These are phyloP conservation scores for Nothobranchius kuhntae DNA, from an alignment of 2,113 vertebrate genomes.

Conservation along the genomic window DNA sequence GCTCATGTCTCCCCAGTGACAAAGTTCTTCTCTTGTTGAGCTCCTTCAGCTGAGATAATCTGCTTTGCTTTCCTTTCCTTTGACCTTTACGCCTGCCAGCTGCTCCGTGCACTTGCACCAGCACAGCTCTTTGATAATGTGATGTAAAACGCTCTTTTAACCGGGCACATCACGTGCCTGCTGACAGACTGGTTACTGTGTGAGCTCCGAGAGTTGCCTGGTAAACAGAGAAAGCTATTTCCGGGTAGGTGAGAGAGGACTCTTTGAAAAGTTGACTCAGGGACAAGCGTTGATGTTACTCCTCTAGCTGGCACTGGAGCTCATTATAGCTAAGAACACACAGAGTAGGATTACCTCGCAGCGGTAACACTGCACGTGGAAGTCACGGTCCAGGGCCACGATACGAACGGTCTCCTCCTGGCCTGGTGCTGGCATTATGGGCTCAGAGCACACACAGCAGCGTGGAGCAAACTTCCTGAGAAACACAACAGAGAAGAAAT, in stretches of 20 bases:
- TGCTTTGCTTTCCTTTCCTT: slow-evolving; percentile 62
- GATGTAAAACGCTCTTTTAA: slow-evolving; percentile 18
- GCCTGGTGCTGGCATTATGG: slow-evolving; percentile 95
- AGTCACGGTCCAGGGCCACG: slow-evolving; percentile 96
- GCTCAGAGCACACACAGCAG: slow-evolving; percentile 94
- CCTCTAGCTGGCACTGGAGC: background rate
- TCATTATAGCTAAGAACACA: background rate
- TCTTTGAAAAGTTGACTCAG: slow-evolving; percentile 29
- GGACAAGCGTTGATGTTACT: too few species aligned
- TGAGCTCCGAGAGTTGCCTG: slow-evolving; percentile 53
- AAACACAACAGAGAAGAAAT: slow-evolving; percentile 4
- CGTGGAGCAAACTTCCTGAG: slow-evolving; percentile 95
- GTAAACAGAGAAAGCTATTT: slow-evolving; percentile 45
- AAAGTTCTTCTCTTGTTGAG: slow-evolving; percentile 54
- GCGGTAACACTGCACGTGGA: slow-evolving; percentile 97
- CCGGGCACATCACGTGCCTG: slow-evolving; percentile 22
- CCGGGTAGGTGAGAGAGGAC: slow-evolving; percentile 34
- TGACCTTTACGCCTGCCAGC: slow-evolving; percentile 67
- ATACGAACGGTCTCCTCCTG: slow-evolving; percentile 98
- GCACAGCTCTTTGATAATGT: slow-evolving; percentile 36
- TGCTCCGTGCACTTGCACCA: slow-evolving; percentile 41
- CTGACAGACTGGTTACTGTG: slow-evolving; percentile 54
- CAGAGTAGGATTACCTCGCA: slow-evolving; percentile 86
- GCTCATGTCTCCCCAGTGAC: slow-evolving; percentile 55
- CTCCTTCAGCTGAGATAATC: slow-evolving; percentile 67